Base-by-base conservation (phyloP, 1,140 invertebrate species). In the Papilio xuthus region DNA sequence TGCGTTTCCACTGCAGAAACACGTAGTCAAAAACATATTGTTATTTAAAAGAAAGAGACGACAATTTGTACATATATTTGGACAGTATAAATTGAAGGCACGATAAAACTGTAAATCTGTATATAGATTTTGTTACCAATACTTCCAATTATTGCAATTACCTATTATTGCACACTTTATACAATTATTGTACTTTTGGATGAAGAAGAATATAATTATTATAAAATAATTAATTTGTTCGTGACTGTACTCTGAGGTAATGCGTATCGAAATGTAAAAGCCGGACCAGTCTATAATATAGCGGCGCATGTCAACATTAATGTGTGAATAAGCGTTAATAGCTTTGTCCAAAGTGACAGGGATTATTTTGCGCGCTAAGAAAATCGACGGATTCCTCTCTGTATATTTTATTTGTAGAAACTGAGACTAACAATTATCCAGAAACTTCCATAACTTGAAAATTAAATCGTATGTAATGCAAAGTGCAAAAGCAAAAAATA, bases 191-290 rank as follows among this genome's bases (percentile, higher is more conserved):
- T 4, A 20, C 10, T 56, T 56, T 56, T 56, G 3, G n/a, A 18
- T 37, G 20, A 73, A 73, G 8, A 74, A 50, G 13, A 53, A 74
- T 26, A 10, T 28, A 18, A 74, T 47, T 15, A 26, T 47, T 47
- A 50, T 32, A 37, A 13, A 44, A 53, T n/a, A 75, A 41, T n/a
- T 2, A 75, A 13, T n/a, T 37, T 32, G 50, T 50, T 53, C 47
- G 26, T 20, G 50, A 75, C 44, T 56, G 47, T 75, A 75, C 73
- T 8, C 28, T 53, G 50, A 13, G 44, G 44, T 56, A 56, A 75
- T 75, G 73, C 73, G 50, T 75, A 75, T 75, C 73, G 73, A 75
- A 75, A 75, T 50, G 18, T 75, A 75, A 75, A 56, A 75, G 73
- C 50, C 73, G 73, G 26, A 56, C 73, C 28, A 75, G 73, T 41